phyloP scores from a whole-genome alignment of 2,797 vertebrate genomes.

The Lophotriccus pileatus region DNA sequence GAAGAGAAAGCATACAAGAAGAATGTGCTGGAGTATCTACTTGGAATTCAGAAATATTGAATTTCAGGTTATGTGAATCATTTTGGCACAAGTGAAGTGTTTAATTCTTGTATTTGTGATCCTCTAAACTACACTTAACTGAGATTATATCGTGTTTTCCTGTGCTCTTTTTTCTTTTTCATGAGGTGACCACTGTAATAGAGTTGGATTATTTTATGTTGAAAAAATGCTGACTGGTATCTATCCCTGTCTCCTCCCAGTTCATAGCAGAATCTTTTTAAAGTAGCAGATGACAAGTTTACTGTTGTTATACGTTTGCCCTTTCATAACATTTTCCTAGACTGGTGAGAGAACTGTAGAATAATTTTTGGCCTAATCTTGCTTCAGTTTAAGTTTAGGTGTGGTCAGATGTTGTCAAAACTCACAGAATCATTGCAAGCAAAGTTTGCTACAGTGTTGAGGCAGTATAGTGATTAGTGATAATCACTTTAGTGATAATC shows the following conservation, averaged over 20 bases:
- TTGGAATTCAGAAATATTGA: neutral
- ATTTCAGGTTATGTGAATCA: neutral
- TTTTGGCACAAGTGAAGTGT: neutral
- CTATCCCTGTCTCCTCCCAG: neutral
- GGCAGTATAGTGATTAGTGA: neutral
- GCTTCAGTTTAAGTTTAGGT: neutral
- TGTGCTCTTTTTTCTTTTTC: neutral
- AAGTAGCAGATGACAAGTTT: neutral
- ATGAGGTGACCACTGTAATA: rapidly evolving
- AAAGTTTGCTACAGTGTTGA: neutral
- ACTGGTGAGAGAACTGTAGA: neutral
- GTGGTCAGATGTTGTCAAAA: neutral
- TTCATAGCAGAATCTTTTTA: neutral
- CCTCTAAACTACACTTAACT: neutral
- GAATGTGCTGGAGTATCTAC: neutral
- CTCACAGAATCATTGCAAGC: neutral
- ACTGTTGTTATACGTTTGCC: neutral
- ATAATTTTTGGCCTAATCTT: too few relatives aligned
- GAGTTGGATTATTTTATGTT: neutral
- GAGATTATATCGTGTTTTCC: neutral
- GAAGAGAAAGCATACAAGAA: neutral
- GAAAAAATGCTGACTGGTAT: neutral
- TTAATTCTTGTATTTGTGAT: neutral
- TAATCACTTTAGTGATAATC: too few relatives aligned
- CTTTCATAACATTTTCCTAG: neutral